Evolutionary conservation across 2,888 invertebrate species (phyloP).

Genomic region (Amorpha juglandis): DNA sequence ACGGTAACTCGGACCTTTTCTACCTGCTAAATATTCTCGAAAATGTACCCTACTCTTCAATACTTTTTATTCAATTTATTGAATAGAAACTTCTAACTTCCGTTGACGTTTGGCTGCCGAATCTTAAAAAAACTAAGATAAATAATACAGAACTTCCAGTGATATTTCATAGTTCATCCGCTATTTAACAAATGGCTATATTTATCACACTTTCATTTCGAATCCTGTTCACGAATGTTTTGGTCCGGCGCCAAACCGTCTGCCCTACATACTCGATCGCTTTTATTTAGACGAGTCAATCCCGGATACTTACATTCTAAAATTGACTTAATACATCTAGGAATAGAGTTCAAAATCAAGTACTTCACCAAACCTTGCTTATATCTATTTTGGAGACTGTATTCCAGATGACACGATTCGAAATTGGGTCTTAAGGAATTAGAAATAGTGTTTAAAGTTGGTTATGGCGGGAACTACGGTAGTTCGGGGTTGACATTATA

Average conservation of each 20-base stretch:
- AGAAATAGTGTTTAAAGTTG: slow-evolving; percentile 23
- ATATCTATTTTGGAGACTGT: not conserved
- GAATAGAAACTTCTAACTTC: no score
- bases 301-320: not conserved
- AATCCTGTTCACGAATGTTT: slow-evolving; percentile 31
- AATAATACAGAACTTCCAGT: not conserved
- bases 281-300: slow-evolving; percentile 35
- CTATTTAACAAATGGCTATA: slow-evolving; percentile 11
- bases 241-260: slow-evolving; percentile 73
- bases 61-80: no score
- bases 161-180: not conserved
- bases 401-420: not conserved
- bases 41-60: no score
- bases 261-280: slow-evolving; percentile 60
- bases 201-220: slow-evolving; percentile 5
- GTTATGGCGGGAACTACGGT: not conserved
- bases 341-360: not conserved
- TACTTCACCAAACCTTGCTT: not conserved
- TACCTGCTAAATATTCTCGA: no score
- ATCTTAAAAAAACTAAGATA: not conserved
- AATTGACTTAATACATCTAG: not conserved
- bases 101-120: no score
- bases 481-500: slow-evolving; percentile 16
- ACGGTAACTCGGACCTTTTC: no score
- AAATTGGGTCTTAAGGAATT: not conserved